A percentile compares a stretch with the other conserved stretches of the same genome.
These are phyloP conservation scores for Chloebia gouldiae DNA, from an alignment of 2,113 vertebrate genomes.

Conservation along the genomic window DNA sequence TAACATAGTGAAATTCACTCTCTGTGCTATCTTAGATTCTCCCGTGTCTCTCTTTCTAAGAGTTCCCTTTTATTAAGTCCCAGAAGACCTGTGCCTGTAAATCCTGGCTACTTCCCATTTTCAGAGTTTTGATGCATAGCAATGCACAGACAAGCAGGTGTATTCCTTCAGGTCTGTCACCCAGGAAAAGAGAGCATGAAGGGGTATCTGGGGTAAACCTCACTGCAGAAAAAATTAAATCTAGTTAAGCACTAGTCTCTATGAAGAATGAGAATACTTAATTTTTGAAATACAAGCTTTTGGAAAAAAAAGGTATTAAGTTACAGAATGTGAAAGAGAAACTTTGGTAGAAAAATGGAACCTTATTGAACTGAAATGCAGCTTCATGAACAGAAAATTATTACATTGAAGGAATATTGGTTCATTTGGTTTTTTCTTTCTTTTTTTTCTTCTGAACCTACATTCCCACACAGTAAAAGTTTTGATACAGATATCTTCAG, in stretches of 20 bases:
- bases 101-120: not conserved
- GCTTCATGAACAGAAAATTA: not conserved
- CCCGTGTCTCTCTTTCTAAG: not conserved
- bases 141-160: not conserved
- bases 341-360: not conserved
- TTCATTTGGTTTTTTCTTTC: not conserved
- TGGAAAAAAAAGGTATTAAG: not conserved
- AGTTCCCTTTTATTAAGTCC: not conserved
- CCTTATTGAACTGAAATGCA: not conserved
- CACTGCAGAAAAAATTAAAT: not conserved
- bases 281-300: not conserved
- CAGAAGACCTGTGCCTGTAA: not conserved
- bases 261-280: not conserved
- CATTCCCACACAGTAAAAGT: not conserved
- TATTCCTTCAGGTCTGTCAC: not conserved
- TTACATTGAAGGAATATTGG: not conserved
- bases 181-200: not conserved
- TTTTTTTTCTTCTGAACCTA: not conserved
- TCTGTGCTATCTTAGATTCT: not conserved
- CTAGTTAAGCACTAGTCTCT: not conserved
- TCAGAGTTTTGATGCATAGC: not conserved
- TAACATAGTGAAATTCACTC: not conserved
- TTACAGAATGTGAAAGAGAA: not conserved
- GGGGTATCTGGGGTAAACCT: not conserved
- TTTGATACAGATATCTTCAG: not conserved